Evolutionary conservation across 2,888 invertebrate species (phyloP).

Genomic region (Ganaspis brasiliensis): DNA sequence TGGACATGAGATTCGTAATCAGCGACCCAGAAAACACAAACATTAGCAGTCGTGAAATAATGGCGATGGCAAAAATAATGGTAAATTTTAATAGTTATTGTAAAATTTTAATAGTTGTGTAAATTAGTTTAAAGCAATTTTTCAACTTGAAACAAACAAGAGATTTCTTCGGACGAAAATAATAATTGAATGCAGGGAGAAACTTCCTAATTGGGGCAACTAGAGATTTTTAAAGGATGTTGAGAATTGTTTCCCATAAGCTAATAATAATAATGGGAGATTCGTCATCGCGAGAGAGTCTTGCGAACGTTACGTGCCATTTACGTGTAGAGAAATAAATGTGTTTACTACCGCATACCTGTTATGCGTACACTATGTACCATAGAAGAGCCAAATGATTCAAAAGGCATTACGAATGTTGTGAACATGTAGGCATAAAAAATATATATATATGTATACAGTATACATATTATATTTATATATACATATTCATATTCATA

Average conservation of each 20-base stretch:
- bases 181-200: neutral
- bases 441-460: too few relatives aligned
- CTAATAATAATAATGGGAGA: conserved; percentile 12
- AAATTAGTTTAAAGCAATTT: too few relatives aligned
- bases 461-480: neutral
- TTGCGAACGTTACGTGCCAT: conserved; percentile 39
- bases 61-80: too few relatives aligned
- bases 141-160: neutral
- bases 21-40: too few relatives aligned
- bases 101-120: too few relatives aligned
- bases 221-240: neutral
- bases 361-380: conserved; percentile 18
- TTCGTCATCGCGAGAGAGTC: conserved; percentile 29
- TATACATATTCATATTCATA: neutral
- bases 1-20: too few relatives aligned
- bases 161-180: neutral
- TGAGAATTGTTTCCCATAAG: neutral
- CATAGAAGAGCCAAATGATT: neutral
- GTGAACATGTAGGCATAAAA: too few relatives aligned
- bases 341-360: conserved; percentile 34
- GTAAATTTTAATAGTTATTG: too few relatives aligned
- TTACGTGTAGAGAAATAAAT: conserved; percentile 19
- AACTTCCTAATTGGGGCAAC: neutral
- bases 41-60: too few relatives aligned
- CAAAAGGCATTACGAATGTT: neutral